These are phyloP conservation scores for Trachelus troglodyta DNA, from an alignment of 2,888 invertebrate species.

Conservation along the genomic window DNA sequence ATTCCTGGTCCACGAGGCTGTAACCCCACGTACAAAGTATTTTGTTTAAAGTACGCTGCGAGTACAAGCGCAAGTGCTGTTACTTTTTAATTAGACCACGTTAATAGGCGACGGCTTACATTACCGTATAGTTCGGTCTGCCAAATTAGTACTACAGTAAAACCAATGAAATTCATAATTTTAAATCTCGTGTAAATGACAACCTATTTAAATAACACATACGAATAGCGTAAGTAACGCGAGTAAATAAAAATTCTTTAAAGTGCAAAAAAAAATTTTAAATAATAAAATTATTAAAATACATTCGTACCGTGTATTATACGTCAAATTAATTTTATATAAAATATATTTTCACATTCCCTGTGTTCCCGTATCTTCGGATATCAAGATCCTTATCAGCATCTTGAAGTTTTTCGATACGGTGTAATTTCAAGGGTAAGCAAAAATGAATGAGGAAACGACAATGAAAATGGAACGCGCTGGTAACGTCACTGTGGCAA, in stretches of 20 bases:
- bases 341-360: too few relatives aligned
- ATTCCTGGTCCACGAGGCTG: constrained; percentile 27
- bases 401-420: background rate
- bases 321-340: too few relatives aligned
- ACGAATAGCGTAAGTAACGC: background rate
- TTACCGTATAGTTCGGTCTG: background rate
- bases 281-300: too few relatives aligned
- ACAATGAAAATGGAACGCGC: background rate
- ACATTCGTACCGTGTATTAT: too few relatives aligned
- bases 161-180: background rate
- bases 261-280: too few relatives aligned
- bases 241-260: background rate
- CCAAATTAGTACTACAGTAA: background rate
- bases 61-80: constrained; percentile 33
- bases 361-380: too few relatives aligned
- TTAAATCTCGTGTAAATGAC: background rate
- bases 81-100: constrained; percentile 37
- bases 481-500: background rate
- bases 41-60: constrained; percentile 30
- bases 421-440: background rate
- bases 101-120: constrained; percentile 27
- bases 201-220: background rate
- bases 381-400: too few relatives aligned
- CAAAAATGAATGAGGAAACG: background rate
- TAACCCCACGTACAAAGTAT: constrained; percentile 29